These are phyloP conservation scores for Chaenogobius annularis DNA, from an alignment of 2,113 vertebrate species.

Conservation along the genomic window DNA sequence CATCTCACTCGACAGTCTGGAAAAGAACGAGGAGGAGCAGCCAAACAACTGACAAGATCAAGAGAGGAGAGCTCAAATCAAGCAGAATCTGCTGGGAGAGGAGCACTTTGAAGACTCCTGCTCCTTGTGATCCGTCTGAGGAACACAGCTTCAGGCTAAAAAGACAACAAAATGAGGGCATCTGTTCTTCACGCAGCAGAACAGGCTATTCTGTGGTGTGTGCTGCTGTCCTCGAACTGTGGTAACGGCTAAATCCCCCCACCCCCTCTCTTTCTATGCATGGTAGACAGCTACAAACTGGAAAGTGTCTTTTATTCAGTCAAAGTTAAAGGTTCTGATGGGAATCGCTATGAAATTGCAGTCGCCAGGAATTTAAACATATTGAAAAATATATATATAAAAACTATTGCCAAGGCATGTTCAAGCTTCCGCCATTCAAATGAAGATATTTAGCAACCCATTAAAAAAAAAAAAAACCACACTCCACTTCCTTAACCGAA, in stretches of 20 bases:
- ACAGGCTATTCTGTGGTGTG: slow-evolving; percentile 31
- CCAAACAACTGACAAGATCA: neutral
- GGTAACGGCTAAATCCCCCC: slow-evolving; percentile 9
- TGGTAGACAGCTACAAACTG: neutral
- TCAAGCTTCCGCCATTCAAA: neutral
- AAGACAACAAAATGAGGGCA: slow-evolving; percentile 44
- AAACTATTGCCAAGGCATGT: neutral
- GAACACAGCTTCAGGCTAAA: slow-evolving; percentile 58
- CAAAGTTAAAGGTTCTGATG: too few species aligned
- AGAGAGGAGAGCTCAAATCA: slow-evolving; percentile 1
- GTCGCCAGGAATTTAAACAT: too few species aligned
- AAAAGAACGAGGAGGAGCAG: neutral
- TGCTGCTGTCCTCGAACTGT: slow-evolving; percentile 31
- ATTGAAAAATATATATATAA: too few species aligned
- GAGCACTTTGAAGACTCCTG: slow-evolving; percentile 49
- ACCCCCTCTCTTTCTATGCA: neutral
- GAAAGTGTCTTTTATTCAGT: too few species aligned
- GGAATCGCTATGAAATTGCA: too few species aligned
- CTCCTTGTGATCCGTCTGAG: slow-evolving; percentile 60
- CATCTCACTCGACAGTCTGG: slow-evolving; percentile 40
- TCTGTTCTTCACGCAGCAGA: slow-evolving; percentile 46
- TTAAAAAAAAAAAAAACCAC: too few species aligned
- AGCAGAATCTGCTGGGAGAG: slow-evolving; percentile 2
- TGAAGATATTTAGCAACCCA: neutral
- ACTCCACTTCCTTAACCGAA: slow-evolving; percentile 11